phyloP scores from a whole-genome alignment of 1,140 invertebrate species.

The Rhopalosiphum maidis region DNA sequence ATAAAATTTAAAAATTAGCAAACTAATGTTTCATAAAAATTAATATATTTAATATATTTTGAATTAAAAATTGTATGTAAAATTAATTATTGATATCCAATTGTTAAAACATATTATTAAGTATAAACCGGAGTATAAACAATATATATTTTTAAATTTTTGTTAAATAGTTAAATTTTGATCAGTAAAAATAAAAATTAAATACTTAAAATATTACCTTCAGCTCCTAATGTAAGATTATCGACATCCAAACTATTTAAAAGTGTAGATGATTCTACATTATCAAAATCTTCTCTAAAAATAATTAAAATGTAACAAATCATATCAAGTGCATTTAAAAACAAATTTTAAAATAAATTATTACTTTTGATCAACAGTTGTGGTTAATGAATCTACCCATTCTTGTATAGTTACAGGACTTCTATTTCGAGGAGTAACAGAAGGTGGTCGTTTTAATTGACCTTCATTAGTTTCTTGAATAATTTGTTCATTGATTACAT shows the following conservation, averaged over 20 bases:
- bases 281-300: slow-evolving; percentile 58
- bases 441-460: slow-evolving; percentile 38
- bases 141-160: neutral
- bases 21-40: neutral
- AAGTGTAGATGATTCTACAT: slow-evolving; percentile 13
- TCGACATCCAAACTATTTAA: slow-evolving; percentile 59
- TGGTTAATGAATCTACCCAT: slow-evolving; percentile 62
- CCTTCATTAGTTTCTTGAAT: slow-evolving; percentile 9
- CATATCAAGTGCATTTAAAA: neutral
- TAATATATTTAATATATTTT: neutral
- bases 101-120: neutral
- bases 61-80: neutral
- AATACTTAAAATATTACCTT: slow-evolving; percentile 60
- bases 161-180: neutral
- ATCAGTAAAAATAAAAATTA: neutral
- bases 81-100: neutral
- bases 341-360: neutral
- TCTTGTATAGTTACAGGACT: slow-evolving; percentile 63
- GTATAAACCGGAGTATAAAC: no score
- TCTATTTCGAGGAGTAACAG: slow-evolving; percentile 60
- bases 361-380: slow-evolving; percentile 57
- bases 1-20: neutral
- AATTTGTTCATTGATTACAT: slow-evolving; percentile 24
- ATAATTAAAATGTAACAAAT: neutral
- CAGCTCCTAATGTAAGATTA: slow-evolving; percentile 62